Conservation (phyloP, 92 coral and sea anemone species). For the Virgularia gustaviana region DNA sequence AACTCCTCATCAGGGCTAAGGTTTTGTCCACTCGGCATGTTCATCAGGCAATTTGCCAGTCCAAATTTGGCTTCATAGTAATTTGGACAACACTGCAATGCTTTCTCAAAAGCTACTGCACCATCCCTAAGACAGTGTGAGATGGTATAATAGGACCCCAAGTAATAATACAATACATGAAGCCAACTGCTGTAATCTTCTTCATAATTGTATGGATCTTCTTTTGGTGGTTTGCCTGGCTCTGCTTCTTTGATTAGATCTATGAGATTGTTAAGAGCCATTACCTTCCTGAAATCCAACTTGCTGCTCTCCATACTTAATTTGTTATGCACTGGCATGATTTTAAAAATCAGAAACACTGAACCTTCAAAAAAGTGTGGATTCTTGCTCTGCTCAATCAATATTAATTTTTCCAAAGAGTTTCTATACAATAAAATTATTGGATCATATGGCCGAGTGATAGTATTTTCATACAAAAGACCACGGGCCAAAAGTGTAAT, state of each 20-base stretch:
- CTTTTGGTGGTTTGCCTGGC: conserved; percentile 40
- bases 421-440: neutral
- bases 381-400: conserved; percentile 5
- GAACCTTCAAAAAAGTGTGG: conserved; percentile 62
- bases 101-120: conserved; percentile 63
- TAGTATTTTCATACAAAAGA: conserved; percentile 50
- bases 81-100: conserved; percentile 47
- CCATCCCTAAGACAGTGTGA: conserved; percentile 19
- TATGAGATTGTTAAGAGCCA: conserved; percentile 53
- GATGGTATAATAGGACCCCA: conserved; percentile 48
- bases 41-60: conserved; percentile 44
- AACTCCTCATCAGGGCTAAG: neutral
- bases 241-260: conserved; percentile 49
- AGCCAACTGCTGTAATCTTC: conserved; percentile 64
- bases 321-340: too few relatives aligned
- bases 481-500: conserved; percentile 55
- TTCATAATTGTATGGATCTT: conserved; percentile 45
- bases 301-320: neutral
- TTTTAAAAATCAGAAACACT: conserved; percentile 21
- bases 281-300: conserved; percentile 28
- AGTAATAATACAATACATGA: conserved; percentile 44
- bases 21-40: neutral
- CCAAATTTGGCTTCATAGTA: conserved; percentile 58
- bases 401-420: neutral
- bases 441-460: conserved; percentile 42